A percentile compares a stretch with the other conserved stretches of the same genome.
Conservation (phyloP, 2,888 invertebrate species). For the Hirtodrosophila cameraria region DNA sequence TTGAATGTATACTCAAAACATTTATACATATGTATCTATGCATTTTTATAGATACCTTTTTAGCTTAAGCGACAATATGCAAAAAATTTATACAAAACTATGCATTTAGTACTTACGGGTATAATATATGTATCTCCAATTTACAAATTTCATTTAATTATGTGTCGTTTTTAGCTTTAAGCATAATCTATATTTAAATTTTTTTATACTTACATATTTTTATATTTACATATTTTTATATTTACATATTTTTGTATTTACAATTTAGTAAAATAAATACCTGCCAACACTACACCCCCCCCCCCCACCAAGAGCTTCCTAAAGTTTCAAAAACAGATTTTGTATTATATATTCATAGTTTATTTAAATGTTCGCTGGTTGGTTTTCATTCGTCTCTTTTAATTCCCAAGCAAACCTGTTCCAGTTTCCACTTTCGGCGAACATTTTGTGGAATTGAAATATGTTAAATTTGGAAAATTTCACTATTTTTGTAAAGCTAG, state of each 20-base stretch:
- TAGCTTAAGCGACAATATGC: constrained; percentile 45
- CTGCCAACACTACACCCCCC: too few species aligned
- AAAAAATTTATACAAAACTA: constrained; percentile 28
- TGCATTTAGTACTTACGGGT: constrained; percentile 28
- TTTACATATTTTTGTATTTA: constrained; percentile 6
- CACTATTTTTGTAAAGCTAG: too few species aligned
- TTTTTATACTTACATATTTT: constrained; percentile 3
- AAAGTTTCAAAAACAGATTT: too few species aligned
- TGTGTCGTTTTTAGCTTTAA: constrained; percentile 1
- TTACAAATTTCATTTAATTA: neutral
- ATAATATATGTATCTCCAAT: neutral
- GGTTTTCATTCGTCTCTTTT: constrained; percentile 5
- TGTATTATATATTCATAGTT: constrained; percentile 32
- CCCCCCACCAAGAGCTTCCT: too few species aligned
- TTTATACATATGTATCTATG: constrained; percentile 1
- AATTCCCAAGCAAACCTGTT: too few species aligned
- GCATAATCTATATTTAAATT: neutral
- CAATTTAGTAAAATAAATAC: neutral
- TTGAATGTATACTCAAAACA: too few species aligned
- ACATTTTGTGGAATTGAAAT: too few species aligned
- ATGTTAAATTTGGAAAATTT: too few species aligned
- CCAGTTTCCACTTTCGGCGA: too few species aligned
- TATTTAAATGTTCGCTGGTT: constrained; percentile 40
- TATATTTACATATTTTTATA: neutral
- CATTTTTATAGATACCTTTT: constrained; percentile 18